Evolutionary conservation across 2,797 vertebrate genomes (phyloP).

Genomic region (Gorsachius magnificus): DNA sequence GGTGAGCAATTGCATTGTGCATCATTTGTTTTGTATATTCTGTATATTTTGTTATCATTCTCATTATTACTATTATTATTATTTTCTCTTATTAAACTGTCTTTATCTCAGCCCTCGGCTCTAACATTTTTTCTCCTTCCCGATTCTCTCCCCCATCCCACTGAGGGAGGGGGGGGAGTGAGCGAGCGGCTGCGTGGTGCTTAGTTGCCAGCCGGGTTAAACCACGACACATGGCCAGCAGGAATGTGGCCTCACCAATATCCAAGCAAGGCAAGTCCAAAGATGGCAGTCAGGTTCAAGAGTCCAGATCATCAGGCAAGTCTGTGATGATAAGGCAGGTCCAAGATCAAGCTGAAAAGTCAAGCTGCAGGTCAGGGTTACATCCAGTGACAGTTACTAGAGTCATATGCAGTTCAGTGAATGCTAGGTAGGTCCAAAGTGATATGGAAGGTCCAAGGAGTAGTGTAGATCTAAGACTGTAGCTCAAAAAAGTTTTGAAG

Average conservation of each 20-base stretch:
- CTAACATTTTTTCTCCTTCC: too few relatives aligned
- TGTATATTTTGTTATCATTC: too few relatives aligned
- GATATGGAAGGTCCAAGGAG: not conserved
- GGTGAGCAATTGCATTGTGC: too few relatives aligned
- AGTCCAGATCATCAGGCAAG: not conserved
- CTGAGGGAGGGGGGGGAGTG: too few relatives aligned
- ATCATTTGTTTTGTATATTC: too few relatives aligned
- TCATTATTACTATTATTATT: too few relatives aligned
- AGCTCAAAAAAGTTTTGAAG: not conserved
- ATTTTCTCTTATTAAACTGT: too few relatives aligned
- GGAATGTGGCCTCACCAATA: not conserved
- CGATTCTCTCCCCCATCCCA: too few relatives aligned
- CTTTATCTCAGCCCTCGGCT: too few relatives aligned
- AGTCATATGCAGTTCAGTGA: not conserved
- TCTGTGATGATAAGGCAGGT: not conserved
- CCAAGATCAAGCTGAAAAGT: not conserved
- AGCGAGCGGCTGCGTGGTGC: too few relatives aligned
- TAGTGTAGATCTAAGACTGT: fast-evolving
- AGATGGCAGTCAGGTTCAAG: not conserved
- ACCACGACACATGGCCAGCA: not conserved
- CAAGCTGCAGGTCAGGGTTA: not conserved
- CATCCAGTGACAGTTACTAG: not conserved
- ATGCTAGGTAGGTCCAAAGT: not conserved
- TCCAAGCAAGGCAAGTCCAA: not conserved
- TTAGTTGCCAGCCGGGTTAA: too few relatives aligned